These are phyloP conservation scores for Pentalonia nigronervosa DNA, from an alignment of 1,140 invertebrate species.

Conservation along the genomic window DNA sequence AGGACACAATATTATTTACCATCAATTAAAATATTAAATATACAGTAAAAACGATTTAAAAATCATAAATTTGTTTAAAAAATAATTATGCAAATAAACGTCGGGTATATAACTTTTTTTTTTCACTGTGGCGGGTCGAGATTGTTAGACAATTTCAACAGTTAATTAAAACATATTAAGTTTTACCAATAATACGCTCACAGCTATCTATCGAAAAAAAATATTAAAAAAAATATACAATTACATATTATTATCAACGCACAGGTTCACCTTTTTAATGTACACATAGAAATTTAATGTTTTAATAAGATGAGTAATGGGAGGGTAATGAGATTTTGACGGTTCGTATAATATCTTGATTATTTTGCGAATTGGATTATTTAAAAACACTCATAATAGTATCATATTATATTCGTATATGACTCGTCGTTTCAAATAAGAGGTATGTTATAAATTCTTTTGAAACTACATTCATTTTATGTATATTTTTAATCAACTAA, in stretches of 20 bases:
- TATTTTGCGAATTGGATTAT: not conserved
- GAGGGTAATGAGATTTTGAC: not conserved
- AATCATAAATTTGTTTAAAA: not conserved
- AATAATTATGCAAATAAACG: not conserved
- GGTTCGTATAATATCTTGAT: not conserved
- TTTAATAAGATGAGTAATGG: not conserved
- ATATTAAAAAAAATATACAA: not conserved
- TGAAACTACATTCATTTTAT: not conserved
- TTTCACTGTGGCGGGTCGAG: not conserved
- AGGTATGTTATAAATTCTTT: not conserved
- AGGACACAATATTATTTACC: not conserved
- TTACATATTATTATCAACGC: not conserved
- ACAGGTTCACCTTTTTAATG: not conserved
- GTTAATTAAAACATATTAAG: not conserved
- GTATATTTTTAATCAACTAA: slow-evolving; percentile 11
- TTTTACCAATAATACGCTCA: not conserved
- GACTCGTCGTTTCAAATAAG: not conserved
- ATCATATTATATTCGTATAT: not conserved
- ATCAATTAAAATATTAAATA: not conserved
- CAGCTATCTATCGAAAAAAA: not conserved
- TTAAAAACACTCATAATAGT: not conserved
- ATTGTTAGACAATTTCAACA: not conserved
- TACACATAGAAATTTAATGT: not conserved
- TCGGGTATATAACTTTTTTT: not conserved
- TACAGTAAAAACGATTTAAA: not conserved